Conservation (phyloP, 2,888 invertebrate species). For the Dasypolia templi region DNA sequence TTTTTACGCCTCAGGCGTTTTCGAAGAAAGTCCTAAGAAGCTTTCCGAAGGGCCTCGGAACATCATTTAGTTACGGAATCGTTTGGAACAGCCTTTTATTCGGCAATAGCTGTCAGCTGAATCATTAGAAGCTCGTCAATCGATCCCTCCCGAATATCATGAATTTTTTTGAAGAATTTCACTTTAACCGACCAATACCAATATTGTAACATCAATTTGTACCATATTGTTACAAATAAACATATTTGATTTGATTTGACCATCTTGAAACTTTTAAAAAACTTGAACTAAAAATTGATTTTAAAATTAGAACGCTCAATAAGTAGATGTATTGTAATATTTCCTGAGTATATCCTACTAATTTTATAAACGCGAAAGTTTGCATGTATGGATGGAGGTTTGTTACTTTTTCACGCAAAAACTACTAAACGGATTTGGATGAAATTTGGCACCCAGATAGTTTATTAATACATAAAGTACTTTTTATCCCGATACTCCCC, state of each 20-base stretch:
- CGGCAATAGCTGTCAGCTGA: slow-evolving; percentile 20
- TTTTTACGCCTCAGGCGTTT: slow-evolving; percentile 35
- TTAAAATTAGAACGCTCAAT: slow-evolving; percentile 60
- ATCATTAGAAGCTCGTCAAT: slow-evolving; percentile 50
- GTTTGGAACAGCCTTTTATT: slow-evolving; percentile 49
- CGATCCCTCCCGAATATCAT: slow-evolving; percentile 34
- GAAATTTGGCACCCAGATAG: too few species aligned
- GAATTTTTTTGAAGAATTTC: slow-evolving; percentile 26
- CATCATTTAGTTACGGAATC: slow-evolving; percentile 31
- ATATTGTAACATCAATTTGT: too few species aligned
- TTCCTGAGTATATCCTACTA: slow-evolving; percentile 50
- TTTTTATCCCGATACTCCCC: too few species aligned
- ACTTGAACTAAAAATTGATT: slow-evolving; percentile 21
- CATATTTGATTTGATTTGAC: too few species aligned
- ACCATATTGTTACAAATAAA: too few species aligned
- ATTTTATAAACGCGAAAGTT: too few species aligned
- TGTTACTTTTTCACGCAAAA: too few species aligned
- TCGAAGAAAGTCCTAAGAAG: slow-evolving; percentile 33
- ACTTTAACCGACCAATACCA: background rate
- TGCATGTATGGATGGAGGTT: too few species aligned
- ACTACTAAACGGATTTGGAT: too few species aligned
- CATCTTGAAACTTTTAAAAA: slow-evolving; percentile 24
- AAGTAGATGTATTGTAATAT: slow-evolving; percentile 59
- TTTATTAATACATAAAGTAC: too few species aligned
- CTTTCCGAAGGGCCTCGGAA: slow-evolving; percentile 26